phyloP scores from a whole-genome alignment of 2,888 invertebrate species.

The Halictus quadricinctus region DNA sequence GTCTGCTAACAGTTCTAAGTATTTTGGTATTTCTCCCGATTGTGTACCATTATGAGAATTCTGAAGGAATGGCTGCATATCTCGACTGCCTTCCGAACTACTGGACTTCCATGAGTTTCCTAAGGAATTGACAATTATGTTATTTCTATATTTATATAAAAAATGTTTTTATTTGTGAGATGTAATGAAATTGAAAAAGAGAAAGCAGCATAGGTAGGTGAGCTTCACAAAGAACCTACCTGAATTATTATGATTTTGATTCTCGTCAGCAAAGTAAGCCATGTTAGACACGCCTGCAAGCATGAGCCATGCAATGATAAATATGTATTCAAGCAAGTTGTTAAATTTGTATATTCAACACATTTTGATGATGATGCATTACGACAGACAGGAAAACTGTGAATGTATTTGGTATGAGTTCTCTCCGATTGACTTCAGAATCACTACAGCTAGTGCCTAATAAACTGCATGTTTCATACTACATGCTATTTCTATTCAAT shows the following conservation, averaged over 20 bases:
- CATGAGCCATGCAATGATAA: constrained; percentile 82
- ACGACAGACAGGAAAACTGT: neutral
- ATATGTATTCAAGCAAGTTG: constrained; percentile 72
- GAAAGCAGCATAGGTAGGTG: constrained; percentile 45
- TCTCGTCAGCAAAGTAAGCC: constrained; percentile 90
- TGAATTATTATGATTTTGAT: constrained; percentile 86
- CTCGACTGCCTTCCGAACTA: constrained; percentile 83
- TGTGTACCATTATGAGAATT: constrained; percentile 74
- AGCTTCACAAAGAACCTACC: constrained; percentile 76
- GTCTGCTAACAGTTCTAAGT: constrained; percentile 87
- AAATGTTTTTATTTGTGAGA: neutral
- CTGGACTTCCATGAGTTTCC: constrained; percentile 83
- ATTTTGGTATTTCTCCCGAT: constrained; percentile 83
- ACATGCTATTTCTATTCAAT: neutral
- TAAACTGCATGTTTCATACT: neutral
- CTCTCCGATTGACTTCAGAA: neutral
- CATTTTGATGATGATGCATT: constrained; percentile 27
- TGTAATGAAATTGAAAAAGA: constrained; percentile 14
- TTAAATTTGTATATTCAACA: constrained; percentile 55
- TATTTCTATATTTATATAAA: neutral
- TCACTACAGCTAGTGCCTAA: neutral
- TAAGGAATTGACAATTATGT: constrained; percentile 64
- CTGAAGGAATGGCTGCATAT: constrained; percentile 83
- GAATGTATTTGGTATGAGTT: neutral
- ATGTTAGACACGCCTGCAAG: constrained; percentile 89